Evolutionary conservation across 2,888 invertebrate species (phyloP).

Genomic region (Dromius quadrimaculatus): DNA sequence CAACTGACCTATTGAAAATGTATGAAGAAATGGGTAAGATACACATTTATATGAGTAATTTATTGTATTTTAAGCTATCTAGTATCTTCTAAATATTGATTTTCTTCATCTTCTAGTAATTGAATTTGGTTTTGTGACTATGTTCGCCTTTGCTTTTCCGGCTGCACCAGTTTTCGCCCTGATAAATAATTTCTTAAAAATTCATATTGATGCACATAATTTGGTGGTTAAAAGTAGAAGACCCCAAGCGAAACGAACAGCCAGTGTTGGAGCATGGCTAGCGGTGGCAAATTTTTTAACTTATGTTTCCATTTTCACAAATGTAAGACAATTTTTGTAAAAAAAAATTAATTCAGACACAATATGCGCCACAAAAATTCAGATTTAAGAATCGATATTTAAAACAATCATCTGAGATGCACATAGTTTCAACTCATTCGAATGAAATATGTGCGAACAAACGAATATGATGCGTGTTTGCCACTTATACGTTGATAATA

Average conservation of each 20-base stretch:
- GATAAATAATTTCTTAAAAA: slow-evolving; percentile 74
- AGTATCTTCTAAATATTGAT: not conserved
- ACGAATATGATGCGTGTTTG: too few species aligned
- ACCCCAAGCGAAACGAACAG: slow-evolving; percentile 57
- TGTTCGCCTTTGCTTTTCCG: slow-evolving; percentile 76
- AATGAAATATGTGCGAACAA: too few species aligned
- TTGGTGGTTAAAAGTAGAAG: slow-evolving; percentile 58
- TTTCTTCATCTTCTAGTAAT: slow-evolving; percentile 69
- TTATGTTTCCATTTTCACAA: slow-evolving; percentile 60
- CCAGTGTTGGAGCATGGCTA: slow-evolving; percentile 61
- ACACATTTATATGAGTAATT: too few species aligned
- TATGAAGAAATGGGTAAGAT: slow-evolving; percentile 64
- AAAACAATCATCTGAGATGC: too few species aligned
- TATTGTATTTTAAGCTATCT: too few species aligned
- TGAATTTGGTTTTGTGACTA: slow-evolving; percentile 76
- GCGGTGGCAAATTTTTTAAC: slow-evolving; percentile 60
- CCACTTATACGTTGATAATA: too few species aligned
- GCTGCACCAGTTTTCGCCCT: slow-evolving; percentile 74
- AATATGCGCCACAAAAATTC: too few species aligned
- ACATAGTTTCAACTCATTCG: too few species aligned
- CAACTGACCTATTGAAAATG: slow-evolving; percentile 61
- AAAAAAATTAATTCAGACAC: not conserved
- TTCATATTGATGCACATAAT: slow-evolving; percentile 63
- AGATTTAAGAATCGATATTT: too few species aligned
- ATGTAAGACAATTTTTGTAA: slow-evolving; percentile 59